phyloP scores from a whole-genome alignment of 2,888 invertebrate species.

The Psylliodes chrysocephalus region DNA sequence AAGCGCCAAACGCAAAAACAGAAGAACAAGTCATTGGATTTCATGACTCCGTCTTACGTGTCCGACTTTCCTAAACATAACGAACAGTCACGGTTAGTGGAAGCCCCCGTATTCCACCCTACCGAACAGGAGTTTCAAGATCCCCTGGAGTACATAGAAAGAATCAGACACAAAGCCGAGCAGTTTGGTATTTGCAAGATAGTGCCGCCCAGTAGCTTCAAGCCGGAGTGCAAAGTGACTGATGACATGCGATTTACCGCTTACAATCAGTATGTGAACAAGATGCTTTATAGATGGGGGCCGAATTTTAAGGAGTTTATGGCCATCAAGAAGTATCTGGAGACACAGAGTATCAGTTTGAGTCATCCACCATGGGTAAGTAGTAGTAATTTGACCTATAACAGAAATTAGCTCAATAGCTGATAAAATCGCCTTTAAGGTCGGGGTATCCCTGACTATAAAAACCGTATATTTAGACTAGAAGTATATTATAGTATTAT shows the following conservation, averaged over 20 bases:
- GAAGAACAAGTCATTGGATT: constrained; percentile 51
- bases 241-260: constrained; percentile 89
- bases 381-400: too few relatives aligned
- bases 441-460: too few relatives aligned
- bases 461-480: too few relatives aligned
- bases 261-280: constrained; percentile 90
- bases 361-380: constrained; percentile 82
- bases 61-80: constrained; percentile 64
- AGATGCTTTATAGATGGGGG: constrained; percentile 90
- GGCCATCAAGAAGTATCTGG: constrained; percentile 84
- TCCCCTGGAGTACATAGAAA: constrained; percentile 85
- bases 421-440: too few relatives aligned
- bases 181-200: constrained; percentile 88
- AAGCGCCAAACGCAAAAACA: constrained; percentile 56
- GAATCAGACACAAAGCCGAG: constrained; percentile 79
- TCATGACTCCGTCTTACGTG: constrained; percentile 58
- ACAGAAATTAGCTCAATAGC: too few relatives aligned
- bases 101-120: constrained; percentile 84
- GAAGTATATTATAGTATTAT: too few relatives aligned
- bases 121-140: constrained; percentile 85
- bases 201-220: constrained; percentile 82
- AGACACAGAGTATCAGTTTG: constrained; percentile 79
- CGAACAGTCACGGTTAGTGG: constrained; percentile 69
- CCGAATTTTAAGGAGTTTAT: constrained; percentile 85
- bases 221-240: constrained; percentile 80